Evolutionary conservation across 2,797 vertebrate species (phyloP).

Genomic region (Erithacus rubecula): DNA sequence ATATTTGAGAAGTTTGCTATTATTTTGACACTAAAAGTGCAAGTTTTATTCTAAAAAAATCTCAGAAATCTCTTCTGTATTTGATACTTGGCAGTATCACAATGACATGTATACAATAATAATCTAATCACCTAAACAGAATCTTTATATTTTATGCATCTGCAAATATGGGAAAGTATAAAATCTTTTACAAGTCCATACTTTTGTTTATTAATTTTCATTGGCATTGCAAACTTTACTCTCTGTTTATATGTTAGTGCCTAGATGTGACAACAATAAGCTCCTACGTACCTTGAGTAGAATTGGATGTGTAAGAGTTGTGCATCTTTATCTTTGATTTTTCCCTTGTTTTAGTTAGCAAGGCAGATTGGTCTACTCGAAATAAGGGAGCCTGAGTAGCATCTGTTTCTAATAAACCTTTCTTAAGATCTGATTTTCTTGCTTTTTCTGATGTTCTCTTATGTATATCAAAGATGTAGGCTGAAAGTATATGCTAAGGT

Average conservation of each 20-base stretch:
- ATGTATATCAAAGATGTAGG: background rate
- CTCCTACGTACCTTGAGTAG: background rate
- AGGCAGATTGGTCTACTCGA: background rate
- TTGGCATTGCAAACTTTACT: background rate
- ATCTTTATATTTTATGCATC: background rate
- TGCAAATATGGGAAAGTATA: background rate
- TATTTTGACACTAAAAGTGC: background rate
- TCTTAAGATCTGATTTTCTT: background rate
- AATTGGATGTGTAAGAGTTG: background rate
- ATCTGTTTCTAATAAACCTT: background rate
- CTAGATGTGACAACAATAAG: background rate
- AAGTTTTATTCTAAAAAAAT: background rate
- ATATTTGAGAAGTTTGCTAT: background rate
- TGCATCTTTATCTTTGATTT: background rate
- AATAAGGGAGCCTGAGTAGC: background rate
- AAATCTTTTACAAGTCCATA: background rate
- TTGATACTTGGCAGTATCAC: background rate
- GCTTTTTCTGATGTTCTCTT: background rate
- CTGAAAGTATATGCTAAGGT: background rate
- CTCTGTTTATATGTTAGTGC: background rate
- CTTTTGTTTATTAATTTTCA: background rate
- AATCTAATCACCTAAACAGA: background rate
- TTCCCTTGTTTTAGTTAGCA: background rate
- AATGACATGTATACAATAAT: background rate
- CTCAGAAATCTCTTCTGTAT: background rate